Evolutionary conservation across 1,140 invertebrate species (phyloP).

Genomic region (Metopolophium dirhodum): DNA sequence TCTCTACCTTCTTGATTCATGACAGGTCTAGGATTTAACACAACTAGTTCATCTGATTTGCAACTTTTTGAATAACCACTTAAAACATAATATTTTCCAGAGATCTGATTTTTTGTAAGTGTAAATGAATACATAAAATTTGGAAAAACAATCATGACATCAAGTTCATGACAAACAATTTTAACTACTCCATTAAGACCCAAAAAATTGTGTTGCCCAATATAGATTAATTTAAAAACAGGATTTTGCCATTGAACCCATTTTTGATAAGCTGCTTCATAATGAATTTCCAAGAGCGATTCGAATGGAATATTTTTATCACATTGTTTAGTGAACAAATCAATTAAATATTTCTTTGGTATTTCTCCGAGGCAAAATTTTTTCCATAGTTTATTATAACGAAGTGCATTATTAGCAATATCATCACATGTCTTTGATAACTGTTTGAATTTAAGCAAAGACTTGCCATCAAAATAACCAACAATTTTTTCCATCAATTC

Average conservation of each 20-base stretch:
- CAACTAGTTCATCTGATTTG: neutral
- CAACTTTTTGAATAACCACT: neutral
- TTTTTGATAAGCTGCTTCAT: neutral
- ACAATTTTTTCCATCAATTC: slow-evolving; percentile 43
- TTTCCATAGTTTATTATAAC: slow-evolving; percentile 17
- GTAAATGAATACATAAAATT: neutral
- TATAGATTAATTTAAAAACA: neutral
- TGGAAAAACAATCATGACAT: neutral
- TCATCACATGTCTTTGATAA: neutral
- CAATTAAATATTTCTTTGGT: slow-evolving; percentile 30
- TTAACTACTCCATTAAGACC: neutral
- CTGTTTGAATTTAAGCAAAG: slow-evolving; percentile 24
- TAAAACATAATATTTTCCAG: neutral
- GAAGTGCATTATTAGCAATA: neutral
- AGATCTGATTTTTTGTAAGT: neutral
- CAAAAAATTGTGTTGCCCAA: neutral
- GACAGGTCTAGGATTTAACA: neutral
- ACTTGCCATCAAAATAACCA: slow-evolving; percentile 8
- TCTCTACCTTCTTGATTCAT: neutral
- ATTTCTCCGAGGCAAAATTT: neutral
- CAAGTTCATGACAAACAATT: slow-evolving; percentile 12
- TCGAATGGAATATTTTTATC: neutral
- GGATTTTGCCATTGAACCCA: slow-evolving; percentile 24
- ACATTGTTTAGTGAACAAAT: neutral
- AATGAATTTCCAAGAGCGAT: neutral